These are phyloP conservation scores for Atherinomorus stipes DNA, from an alignment of 2,113 vertebrate genomes.

Conservation along the genomic window DNA sequence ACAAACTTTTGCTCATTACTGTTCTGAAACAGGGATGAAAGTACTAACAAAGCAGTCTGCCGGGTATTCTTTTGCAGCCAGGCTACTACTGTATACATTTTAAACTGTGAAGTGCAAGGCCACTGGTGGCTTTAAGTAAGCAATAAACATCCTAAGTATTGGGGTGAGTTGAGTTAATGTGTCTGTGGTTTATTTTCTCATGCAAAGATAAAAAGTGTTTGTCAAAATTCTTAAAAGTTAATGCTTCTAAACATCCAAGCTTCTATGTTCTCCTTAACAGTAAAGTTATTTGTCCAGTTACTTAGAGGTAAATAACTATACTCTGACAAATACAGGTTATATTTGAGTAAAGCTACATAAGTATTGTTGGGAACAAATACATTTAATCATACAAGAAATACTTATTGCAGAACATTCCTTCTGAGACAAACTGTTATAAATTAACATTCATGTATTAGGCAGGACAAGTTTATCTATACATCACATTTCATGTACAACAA, in stretches of 20 bases:
- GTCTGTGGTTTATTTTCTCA: conserved; percentile 6
- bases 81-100: conserved; percentile 53
- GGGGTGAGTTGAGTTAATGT: conserved; percentile 37
- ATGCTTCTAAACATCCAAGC: background rate
- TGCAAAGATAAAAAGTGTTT: background rate
- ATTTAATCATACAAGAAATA: no score
- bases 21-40: conserved; percentile 51
- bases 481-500: no score
- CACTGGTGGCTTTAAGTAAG: conserved; percentile 77
- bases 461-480: no score
- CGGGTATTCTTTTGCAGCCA: conserved; percentile 37
- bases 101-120: conserved; percentile 72
- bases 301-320: no score
- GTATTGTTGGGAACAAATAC: no score
- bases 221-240: background rate
- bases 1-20: conserved; percentile 38
- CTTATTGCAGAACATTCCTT: no score
- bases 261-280: no score
- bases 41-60: conserved; percentile 44
- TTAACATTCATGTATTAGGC: no score
- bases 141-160: conserved; percentile 74
- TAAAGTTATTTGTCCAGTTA: no score
- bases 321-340: no score
- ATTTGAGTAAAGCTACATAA: no score
- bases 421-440: no score